Evolutionary conservation across 2,888 invertebrate genomes (phyloP), one percentile per base, ranked within the genome.

Genomic region (Agrochola circellaris): DNA sequence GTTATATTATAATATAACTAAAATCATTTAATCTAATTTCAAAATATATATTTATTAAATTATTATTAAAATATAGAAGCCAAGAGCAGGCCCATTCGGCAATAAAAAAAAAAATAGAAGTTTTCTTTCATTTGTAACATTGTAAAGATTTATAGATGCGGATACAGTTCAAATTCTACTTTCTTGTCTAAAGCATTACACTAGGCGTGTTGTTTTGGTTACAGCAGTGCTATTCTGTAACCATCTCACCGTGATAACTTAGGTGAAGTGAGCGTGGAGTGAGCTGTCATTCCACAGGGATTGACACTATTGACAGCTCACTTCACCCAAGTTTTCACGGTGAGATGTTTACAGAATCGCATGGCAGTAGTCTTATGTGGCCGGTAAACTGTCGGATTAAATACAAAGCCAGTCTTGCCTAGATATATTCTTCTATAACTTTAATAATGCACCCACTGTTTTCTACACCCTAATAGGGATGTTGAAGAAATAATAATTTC

Each of bases 101-200:
- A n/a, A n/a, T n/a, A 54, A 54, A 23, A 56, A 56, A 56, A 54
- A 3, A 56, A 56, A 56, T 13, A n/a, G 56, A n/a, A 56, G n/a
- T n/a, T 73, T 73, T 78, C 23, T 68, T 60, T 45, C 23, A n/a
- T 13, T 3, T 38, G 23, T 65, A 15, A 20, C 2, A n/a, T 58
- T 58, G 30, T 62, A 34, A 65, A 58, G 13, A 54, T 51, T 8
- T 23, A 23, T 54, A 51, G 20, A 51, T 51, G 42, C 2, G 45
- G 48, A 56, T 26, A 42, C 26, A 76, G 42, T 70, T 42, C 42
- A 51, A 51, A 65, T 56, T 56, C n/a, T 56, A n/a, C 13, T 56
- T 56, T 56, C 56, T n/a, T n/a, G 23, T n/a, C n/a, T 56, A 56
- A n/a, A 13, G n/a, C 23, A 54, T 51, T 23, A 54, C 54, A 54